Evolutionary conservation across 1,140 invertebrate genomes (phyloP), one percentile per base, ranked within the genome.

Genomic region (Drosophila tsacasi): DNA sequence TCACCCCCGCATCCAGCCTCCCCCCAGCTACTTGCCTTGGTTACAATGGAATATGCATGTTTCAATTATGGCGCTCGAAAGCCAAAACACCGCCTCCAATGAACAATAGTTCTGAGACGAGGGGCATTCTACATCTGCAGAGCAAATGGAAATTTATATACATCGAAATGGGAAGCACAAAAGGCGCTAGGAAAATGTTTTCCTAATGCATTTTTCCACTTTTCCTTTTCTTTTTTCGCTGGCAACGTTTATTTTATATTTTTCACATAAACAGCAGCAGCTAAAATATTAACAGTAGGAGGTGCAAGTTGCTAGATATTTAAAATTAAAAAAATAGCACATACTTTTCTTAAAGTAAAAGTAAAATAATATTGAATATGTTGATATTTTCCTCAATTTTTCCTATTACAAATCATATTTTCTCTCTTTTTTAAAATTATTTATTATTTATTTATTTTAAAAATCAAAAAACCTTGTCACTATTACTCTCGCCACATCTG

Each of bases 71-170:
- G 59, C 76, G 76, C 67, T 79, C 76, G 55, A 71, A 78, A 78
- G 59, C 64, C 57, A 60, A 61, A 61, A 47, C 74, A 39, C 52
- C 60, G 42, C 60, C 21, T 35, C 44, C 66, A 55, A 71, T 40
- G 67, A 79, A 79, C 76, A 79, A 79, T 79, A 39, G 67, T 57
- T 39, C n/a, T 25, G 19, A 30, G 55, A 46, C 30, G 40, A 42
- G 25, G 62, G 44, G 55, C 10, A 23, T 73, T 50, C 55, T 52
- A 52, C 71, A 61, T 65, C 39, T 76, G 73, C 64, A 69, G 74
- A 69, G 75, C 74, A 78, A 78, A 78, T 78, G 75, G 76, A 79
- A 72, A 79, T 72, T 79, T 79, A 79, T 79, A 79, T 64, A 79
- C 75, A 78, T 79, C 76, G 60, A 79, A 79, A 79, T 79, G 76